A percentile compares a stretch with the other conserved stretches of the same genome.
These are phyloP conservation scores for Homalodisca vitripennis DNA, from an alignment of 1,140 invertebrate genomes.

Conservation along the genomic window DNA sequence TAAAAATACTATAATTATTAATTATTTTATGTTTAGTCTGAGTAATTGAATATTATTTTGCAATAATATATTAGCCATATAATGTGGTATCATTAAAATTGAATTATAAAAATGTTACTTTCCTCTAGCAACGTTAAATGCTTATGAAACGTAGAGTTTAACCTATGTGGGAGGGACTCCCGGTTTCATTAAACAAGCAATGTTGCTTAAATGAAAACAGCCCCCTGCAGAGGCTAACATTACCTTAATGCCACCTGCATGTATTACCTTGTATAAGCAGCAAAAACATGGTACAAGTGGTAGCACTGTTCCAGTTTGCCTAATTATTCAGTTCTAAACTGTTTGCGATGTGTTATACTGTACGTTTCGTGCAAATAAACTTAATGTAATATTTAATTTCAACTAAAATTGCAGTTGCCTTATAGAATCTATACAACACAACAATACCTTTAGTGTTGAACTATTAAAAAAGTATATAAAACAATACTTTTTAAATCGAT, in stretches of 20 bases:
- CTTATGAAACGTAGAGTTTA: not conserved
- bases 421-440: too few relatives aligned
- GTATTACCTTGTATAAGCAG: not conserved
- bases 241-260: not conserved
- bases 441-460: too few relatives aligned
- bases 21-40: not conserved
- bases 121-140: not conserved
- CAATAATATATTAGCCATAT: not conserved
- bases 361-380: not conserved
- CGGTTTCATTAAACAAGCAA: slow-evolving; percentile 12
- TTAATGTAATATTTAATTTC: not conserved
- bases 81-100: not conserved
- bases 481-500: too few relatives aligned
- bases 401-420: not conserved
- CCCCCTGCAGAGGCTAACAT: slow-evolving; percentile 3
- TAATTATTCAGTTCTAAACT: too few relatives aligned
- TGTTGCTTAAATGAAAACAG: slow-evolving; percentile 13
- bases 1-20: not conserved
- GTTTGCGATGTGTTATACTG: too few relatives aligned
- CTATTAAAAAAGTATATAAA: too few relatives aligned
- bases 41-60: not conserved
- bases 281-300: too few relatives aligned
- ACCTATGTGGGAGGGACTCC: not conserved
- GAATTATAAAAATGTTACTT: not conserved
- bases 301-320: too few relatives aligned